Conservation (phyloP, 1,140 invertebrate species). For the Drosophila sturtevanti region DNA sequence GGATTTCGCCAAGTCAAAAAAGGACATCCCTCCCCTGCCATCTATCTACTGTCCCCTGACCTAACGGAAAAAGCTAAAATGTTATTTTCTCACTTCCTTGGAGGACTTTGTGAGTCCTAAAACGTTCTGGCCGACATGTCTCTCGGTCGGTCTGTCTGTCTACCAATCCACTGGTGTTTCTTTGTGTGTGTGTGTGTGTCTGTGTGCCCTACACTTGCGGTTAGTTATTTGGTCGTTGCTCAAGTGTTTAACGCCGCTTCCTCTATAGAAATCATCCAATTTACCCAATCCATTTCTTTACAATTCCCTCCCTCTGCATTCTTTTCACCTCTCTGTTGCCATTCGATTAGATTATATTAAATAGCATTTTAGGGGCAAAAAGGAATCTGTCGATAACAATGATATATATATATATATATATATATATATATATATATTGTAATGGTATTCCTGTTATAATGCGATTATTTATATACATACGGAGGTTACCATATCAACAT, state of each 20-base stretch:
- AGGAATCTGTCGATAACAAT: conserved; percentile 17
- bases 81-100: conserved; percentile 71
- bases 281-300: neutral
- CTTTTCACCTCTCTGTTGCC: neutral
- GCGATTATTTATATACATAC: conserved; percentile 24
- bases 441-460: conserved; percentile 28
- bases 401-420: conserved; percentile 32
- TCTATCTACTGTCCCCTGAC: conserved; percentile 11
- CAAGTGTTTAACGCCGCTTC: conserved; percentile 43
- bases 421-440: too few relatives aligned
- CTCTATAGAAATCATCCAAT: neutral
- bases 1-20: conserved; percentile 9
- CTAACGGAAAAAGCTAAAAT: conserved; percentile 60
- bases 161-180: neutral
- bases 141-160: conserved; percentile 14
- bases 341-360: conserved; percentile 4
- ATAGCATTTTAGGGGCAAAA: neutral
- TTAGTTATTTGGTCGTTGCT: conserved; percentile 63
- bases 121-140: neutral
- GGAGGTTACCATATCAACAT: conserved; percentile 30
- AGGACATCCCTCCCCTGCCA: conserved; percentile 22
- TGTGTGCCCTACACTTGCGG: conserved; percentile 65
- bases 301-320: neutral
- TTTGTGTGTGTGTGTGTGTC: conserved; percentile 29
- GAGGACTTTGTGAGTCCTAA: conserved; percentile 35